Percentiles rank a stretch among this genome's conserved stretches.
These are phyloP conservation scores for Ivindomyrus marchei DNA, from an alignment of 2,113 vertebrate species.

Conservation along the genomic window DNA sequence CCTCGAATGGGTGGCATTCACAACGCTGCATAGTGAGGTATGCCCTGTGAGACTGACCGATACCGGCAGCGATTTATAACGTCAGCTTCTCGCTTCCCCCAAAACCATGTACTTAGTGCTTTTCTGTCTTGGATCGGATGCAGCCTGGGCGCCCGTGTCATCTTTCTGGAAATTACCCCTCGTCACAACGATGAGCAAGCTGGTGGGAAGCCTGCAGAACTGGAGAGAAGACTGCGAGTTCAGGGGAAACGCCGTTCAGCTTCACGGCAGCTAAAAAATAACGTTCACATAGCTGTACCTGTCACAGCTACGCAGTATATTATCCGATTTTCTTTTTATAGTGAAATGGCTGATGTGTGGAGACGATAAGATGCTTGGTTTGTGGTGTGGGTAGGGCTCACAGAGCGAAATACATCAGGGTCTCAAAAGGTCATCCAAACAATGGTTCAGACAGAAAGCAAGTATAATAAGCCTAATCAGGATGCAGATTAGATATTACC, in stretches of 20 bases:
- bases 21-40: not conserved
- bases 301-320: not conserved
- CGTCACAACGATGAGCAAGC: not conserved
- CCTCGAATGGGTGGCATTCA: not conserved
- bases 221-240: not conserved
- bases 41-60: not conserved
- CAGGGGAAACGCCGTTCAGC: not conserved
- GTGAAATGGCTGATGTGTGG: not conserved
- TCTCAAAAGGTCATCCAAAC: not conserved
- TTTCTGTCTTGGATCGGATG: not conserved
- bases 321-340: not conserved
- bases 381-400: not conserved
- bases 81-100: not conserved
- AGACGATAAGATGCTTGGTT: not conserved
- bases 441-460: not conserved
- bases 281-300: not conserved
- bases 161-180: not conserved
- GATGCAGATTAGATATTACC: not conserved
- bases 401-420: too few relatives aligned
- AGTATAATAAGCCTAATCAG: not conserved
- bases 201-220: not conserved
- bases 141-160: not conserved
- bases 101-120: not conserved
- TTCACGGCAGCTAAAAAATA: not conserved
- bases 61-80: not conserved